Base-by-base conservation (phyloP, 1,140 invertebrate species). In the Macrobrachium rosenbergii region DNA sequence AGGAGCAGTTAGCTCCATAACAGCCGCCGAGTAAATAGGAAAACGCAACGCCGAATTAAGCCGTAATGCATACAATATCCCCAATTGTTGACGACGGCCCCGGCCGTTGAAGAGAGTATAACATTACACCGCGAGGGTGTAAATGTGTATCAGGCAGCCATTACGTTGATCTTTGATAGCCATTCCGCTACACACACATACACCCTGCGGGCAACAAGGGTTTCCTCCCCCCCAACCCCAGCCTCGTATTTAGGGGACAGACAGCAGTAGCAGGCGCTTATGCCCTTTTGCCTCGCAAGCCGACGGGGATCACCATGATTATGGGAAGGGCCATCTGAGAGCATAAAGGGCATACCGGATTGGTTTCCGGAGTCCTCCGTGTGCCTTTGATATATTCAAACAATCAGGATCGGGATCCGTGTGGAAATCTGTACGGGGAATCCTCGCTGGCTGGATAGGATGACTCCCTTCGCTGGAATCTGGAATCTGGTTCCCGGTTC, bases 341-440 rank as follows among this genome's bases (percentile, higher is more conserved):
- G 58, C 77, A 80, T 64, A 69, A 86, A 86, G 83, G 83, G 77
- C 76, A 80, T 82, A 21, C 19, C 45, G 28, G 76, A 86, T 72
- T 78, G 83, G 83, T 73, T 80, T 60, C 72, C 77, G 69, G 8
- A 80, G 59, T 52, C 77, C 14, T 60, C n/a, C 17, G 19, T 14
- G 45, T 72, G 64, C 72, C 64, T 60, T 43, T 82, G 81, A 73
- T 72, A 21, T 59, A 60, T 72, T 72, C 64, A 60, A 60, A 67
- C 79, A 81, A 81, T 81, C 79, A 19, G 14, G 23, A n/a, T 21
- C 19, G 37, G n/a, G 16, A n/a, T 52, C 37, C 28, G 28, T 37
- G 28, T 37, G 8, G 6, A 43, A 43, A 72, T 52, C 52, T 0
- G 8, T 2, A 8, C 6, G 12, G 12, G 52, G 12, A 52, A 52